phyloP scores from a whole-genome alignment of 2,888 invertebrate species.

The Eudemis profundana region DNA sequence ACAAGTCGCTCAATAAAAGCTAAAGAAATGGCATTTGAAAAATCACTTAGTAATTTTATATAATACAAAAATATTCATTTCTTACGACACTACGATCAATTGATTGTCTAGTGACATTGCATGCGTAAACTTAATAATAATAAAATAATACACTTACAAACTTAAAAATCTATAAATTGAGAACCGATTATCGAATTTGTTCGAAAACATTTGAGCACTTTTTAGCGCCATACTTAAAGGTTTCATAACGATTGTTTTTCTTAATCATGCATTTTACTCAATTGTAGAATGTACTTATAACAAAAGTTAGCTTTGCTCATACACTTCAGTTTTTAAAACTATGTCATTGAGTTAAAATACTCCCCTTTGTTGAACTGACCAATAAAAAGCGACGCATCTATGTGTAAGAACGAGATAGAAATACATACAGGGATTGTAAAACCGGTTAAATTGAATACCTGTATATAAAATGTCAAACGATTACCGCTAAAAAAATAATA shows the following conservation, averaged over 20 bases:
- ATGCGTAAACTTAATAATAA: conserved; percentile 1
- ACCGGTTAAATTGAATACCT: too few species aligned
- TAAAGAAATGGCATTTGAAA: conserved; percentile 72
- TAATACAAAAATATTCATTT: conserved; percentile 54
- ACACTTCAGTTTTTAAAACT: too few species aligned
- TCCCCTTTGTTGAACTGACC: too few species aligned
- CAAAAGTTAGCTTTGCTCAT: too few species aligned
- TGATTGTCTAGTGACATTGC: conserved; percentile 57
- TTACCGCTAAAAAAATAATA: too few species aligned
- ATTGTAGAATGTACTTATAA: too few species aligned
- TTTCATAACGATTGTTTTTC: neutral
- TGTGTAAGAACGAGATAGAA: too few species aligned
- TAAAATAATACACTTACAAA: conserved; percentile 6
- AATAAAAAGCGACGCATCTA: too few species aligned
- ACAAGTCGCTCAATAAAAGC: conserved; percentile 74
- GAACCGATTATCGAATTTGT: conserved; percentile 15
- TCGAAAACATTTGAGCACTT: conserved; percentile 16
- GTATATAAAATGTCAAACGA: too few species aligned
- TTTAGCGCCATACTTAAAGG: neutral
- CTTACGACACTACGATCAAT: conserved; percentile 58
- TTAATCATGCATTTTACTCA: conserved; percentile 19
- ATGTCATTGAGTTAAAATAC: too few species aligned
- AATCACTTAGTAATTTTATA: conserved; percentile 67
- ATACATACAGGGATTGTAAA: too few species aligned
- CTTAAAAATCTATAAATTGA: conserved; percentile 2